Base-by-base conservation (phyloP, 2,797 vertebrate species). In the Pangasius macronema region DNA sequence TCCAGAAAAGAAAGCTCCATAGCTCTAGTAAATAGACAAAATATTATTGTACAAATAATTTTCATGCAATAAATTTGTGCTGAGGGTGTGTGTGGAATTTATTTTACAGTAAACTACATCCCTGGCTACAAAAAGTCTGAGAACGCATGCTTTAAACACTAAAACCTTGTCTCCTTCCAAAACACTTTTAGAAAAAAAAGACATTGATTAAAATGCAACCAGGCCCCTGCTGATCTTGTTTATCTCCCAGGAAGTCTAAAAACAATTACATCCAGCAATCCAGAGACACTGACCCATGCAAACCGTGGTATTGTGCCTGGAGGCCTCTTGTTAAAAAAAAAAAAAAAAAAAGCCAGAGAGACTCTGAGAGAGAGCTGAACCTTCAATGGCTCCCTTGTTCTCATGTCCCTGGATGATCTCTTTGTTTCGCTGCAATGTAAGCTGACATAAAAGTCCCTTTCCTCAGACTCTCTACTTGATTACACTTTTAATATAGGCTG, bases 301-400 rank as follows among this genome's bases (percentile, higher is more conserved):
- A 42, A 77, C 68, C 10, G 83, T 63, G 63, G 27, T 51, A 85
- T 85, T 87, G 79, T 88, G 67, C 76, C 24, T 51, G 8, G 53
- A 63, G 76, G 67, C 85, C 67, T 79, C 55, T 49, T 85, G 7
- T 46, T 5, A 36, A 59, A 61, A 82, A 16, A 33, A 82, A 61
- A 13, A 67, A 33, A 33, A 8, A 42, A 83, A 30, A 24, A 5
- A 30, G 42, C 39, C 27, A 68, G 49, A 36, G n/a, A 53, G 61
- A 30, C n/a, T 51, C 49, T 59, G 61, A 72, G 87, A 79, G 87
- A 77, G 63, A 82, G 39, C 67, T 30, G 53, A 53, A 81, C 53
- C n/a, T 65, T 90, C 89, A 90, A 90, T 88, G 39, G 85, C 46
- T 65, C 77, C 18, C 83, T 90, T 90, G 87, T 90, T 83, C 82